Conservation (phyloP, 2,888 invertebrate genomes). For the Eristalinus aeneus region DNA sequence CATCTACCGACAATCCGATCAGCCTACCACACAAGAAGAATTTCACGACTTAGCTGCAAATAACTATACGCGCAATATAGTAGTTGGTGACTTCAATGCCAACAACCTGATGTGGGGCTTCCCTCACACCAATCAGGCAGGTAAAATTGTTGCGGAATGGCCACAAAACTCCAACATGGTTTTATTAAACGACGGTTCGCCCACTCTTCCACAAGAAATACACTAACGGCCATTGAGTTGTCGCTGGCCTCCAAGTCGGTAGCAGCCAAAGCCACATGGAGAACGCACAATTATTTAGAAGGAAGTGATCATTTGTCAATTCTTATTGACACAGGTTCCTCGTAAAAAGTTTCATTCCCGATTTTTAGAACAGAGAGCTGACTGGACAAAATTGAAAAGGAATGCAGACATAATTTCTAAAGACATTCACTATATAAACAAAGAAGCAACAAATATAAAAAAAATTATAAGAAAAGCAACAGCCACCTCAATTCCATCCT, state of each 20-base stretch:
- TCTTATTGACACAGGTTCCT: background rate
- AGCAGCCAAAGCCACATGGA: background rate
- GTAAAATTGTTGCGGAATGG: background rate
- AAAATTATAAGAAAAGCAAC: background rate
- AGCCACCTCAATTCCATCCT: background rate
- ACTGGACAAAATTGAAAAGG: background rate
- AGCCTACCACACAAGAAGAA: background rate
- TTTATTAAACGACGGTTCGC: background rate
- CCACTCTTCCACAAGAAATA: background rate
- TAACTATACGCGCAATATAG: background rate
- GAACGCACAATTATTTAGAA: background rate
- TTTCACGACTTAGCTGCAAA: background rate
- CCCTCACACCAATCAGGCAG: background rate
- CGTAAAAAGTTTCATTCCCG: background rate
- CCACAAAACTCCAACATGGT: background rate
- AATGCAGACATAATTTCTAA: background rate
- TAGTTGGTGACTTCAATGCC: conserved; percentile 3
- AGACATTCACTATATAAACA: background rate
- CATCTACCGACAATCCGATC: background rate
- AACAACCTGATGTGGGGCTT: background rate
- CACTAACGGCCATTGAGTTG: background rate
- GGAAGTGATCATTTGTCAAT: background rate
- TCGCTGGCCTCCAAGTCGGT: background rate
- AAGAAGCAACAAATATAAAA: conserved; percentile 3
- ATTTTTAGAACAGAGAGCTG: background rate